phyloP scores from a whole-genome alignment of 1,140 invertebrate genomes.

The Drepana arcuata region DNA sequence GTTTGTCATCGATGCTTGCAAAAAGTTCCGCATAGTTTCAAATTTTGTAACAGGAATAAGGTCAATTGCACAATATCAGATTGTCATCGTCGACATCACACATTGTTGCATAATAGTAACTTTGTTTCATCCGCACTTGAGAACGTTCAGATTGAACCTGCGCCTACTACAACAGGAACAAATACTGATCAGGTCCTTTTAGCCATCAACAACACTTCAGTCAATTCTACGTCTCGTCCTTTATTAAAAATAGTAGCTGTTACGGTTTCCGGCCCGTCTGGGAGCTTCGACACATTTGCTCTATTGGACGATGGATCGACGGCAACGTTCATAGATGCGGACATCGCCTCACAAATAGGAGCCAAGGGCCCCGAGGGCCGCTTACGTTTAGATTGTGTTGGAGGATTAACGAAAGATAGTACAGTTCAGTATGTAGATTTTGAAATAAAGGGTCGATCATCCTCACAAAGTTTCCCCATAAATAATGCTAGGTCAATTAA shows the following conservation, averaged over 20 bases:
- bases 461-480: not conserved
- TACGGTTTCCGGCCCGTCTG: not conserved
- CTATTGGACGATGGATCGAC: slow-evolving; percentile 17
- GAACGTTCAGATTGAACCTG: not conserved
- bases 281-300: slow-evolving; percentile 5
- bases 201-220: not conserved
- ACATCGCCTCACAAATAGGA: slow-evolving; percentile 4
- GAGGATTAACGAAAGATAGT: not conserved
- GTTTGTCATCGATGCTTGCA: slow-evolving; percentile 1
- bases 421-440: not conserved
- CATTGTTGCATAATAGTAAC: not conserved
- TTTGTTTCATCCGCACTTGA: not conserved
- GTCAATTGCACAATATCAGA: not conserved
- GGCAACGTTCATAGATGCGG: slow-evolving; percentile 7
- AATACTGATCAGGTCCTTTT: not conserved
- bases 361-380: slow-evolving; percentile 1
- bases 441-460: not conserved
- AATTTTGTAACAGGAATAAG: slow-evolving; percentile 1
- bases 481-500: not conserved
- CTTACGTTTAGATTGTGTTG: slow-evolving; percentile 5
- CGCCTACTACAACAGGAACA: not conserved
- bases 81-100: not conserved
- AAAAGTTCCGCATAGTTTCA: not conserved
- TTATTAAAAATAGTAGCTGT: slow-evolving; percentile 17
- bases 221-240: slow-evolving; percentile 5